A percentile compares a stretch with the other conserved stretches of the same genome.
These are phyloP conservation scores for Gila orcuttii DNA, from an alignment of 2,113 vertebrate genomes.

Conservation along the genomic window DNA sequence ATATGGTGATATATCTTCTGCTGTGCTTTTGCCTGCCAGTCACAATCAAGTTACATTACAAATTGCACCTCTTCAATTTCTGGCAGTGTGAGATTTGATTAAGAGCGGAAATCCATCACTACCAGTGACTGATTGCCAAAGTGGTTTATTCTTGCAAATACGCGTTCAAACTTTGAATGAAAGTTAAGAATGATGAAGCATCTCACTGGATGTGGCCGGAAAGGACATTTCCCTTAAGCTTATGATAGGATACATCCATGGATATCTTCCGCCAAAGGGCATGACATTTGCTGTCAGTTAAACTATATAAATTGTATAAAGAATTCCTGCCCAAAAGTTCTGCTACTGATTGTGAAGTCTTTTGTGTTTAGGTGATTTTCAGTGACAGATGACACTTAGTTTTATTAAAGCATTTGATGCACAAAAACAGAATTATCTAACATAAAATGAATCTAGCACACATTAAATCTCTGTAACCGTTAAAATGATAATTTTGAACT, in stretches of 20 bases:
- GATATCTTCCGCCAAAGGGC: not conserved
- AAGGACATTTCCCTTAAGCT: not conserved
- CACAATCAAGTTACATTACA: slow-evolving; percentile 6
- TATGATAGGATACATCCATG: not conserved
- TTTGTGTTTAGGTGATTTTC: not conserved
- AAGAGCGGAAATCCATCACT: slow-evolving; percentile 15
- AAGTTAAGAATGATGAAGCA: slow-evolving; percentile 23
- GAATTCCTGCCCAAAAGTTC: not conserved
- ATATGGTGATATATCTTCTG: not conserved
- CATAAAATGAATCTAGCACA: not conserved
- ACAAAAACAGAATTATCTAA: not conserved
- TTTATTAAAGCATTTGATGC: not conserved
- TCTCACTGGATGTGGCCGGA: not conserved
- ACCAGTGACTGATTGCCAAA: slow-evolving; percentile 21
- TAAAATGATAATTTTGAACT: not conserved
- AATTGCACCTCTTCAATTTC: not conserved
- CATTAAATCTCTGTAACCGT: not conserved
- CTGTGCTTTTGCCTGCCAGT: slow-evolving; percentile 3
- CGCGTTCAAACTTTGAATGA: slow-evolving; percentile 17
- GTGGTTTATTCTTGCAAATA: slow-evolving; percentile 28
- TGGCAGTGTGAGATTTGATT: slow-evolving; percentile 22
- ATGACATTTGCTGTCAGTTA: not conserved
- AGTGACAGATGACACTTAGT: not conserved
- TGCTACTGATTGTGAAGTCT: not conserved
- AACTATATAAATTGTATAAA: not conserved